Percentiles rank a stretch among this genome's conserved stretches.
These are phyloP conservation scores for Tetramorium simillimum DNA, from an alignment of 1,140 invertebrate species.

Conservation along the genomic window DNA sequence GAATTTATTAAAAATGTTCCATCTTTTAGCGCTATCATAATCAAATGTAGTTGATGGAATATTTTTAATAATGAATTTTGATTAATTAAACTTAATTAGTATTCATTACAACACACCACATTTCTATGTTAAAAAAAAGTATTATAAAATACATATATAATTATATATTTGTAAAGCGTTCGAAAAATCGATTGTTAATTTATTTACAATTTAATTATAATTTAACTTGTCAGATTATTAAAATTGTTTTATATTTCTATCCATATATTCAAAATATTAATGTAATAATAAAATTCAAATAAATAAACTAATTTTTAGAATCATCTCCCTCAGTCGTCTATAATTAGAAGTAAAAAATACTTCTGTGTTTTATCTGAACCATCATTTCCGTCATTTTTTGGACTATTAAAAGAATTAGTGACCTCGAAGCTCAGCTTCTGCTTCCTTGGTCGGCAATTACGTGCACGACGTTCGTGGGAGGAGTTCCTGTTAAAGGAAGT, in stretches of 20 bases:
- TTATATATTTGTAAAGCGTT: background rate
- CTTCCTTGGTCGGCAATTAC: conserved; percentile 58
- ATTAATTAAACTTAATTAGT: background rate
- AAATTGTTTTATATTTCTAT: background rate
- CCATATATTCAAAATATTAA: background rate
- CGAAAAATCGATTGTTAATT: background rate
- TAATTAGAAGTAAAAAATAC: conserved; percentile 17
- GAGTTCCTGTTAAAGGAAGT: conserved; percentile 56
- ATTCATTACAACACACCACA: background rate
- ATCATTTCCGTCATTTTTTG: conserved; percentile 9
- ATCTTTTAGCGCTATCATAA: background rate
- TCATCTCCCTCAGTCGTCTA: background rate
- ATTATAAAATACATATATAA: background rate
- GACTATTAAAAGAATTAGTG: conserved; percentile 51
- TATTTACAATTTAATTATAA: background rate
- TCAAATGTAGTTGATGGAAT: background rate
- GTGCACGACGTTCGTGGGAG: conserved; percentile 9
- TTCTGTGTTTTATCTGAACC: background rate
- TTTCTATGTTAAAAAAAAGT: background rate
- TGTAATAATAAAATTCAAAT: background rate
- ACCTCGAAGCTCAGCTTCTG: conserved; percentile 25
- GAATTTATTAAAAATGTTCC: too few relatives aligned
- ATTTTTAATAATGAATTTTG: background rate
- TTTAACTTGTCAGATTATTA: background rate
- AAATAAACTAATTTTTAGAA: background rate